Conservation (phyloP, 1,140 invertebrate species). For the Platyura marginata region DNA sequence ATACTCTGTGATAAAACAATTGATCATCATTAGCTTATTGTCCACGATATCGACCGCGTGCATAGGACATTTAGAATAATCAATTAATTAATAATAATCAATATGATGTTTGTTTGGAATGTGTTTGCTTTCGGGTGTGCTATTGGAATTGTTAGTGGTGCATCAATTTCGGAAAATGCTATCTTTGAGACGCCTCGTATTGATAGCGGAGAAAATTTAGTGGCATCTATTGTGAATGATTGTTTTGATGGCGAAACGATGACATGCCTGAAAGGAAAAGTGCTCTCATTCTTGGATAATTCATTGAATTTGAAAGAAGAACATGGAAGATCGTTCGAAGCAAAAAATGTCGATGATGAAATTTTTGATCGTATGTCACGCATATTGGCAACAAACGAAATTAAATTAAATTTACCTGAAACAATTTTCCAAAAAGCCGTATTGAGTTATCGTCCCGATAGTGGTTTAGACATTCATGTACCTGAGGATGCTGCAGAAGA, state of each 20-base stretch:
- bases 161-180: conserved; percentile 30
- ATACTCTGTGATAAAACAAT: conserved; percentile 16
- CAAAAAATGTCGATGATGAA: conserved; percentile 49
- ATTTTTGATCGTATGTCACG: conserved; percentile 48
- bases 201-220: conserved; percentile 40
- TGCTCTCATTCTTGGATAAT: conserved; percentile 49
- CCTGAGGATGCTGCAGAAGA: conserved; percentile 31
- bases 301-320: conserved; percentile 42
- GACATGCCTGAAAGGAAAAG: conserved; percentile 50
- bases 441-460: conserved; percentile 43
- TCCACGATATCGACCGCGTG: conserved; percentile 18
- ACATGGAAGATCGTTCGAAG: conserved; percentile 25
- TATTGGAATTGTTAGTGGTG: conserved; percentile 27
- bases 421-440: conserved; percentile 47
- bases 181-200: conserved; percentile 31
- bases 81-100: neutral
- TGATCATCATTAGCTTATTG: conserved; percentile 17
- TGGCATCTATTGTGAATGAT: conserved; percentile 47
- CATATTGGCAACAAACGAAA: conserved; percentile 48
- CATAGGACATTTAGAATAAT: conserved; percentile 8
- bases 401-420: conserved; percentile 47
- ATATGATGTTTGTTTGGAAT: conserved; percentile 6
- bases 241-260: conserved; percentile 45
- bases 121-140: conserved; percentile 21
- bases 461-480: conserved; percentile 39